Evolutionary conservation across 2,113 vertebrate species (phyloP).

Genomic region (Fregata magnificens): DNA sequence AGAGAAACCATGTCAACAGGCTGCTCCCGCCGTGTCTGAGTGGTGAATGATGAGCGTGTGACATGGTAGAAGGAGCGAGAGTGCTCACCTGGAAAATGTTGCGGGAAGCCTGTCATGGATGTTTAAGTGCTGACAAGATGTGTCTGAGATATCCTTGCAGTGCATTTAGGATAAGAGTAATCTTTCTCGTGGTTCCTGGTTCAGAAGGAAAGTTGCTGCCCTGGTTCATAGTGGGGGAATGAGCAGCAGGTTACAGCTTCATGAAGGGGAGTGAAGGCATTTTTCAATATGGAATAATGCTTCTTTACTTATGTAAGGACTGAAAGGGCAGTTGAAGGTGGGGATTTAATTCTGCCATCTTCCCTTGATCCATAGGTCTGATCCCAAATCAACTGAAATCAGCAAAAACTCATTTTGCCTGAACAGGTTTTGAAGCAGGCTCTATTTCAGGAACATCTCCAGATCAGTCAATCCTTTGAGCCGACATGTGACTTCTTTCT

Average conservation of each 20-base stretch:
- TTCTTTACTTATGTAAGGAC: neutral
- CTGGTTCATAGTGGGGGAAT: neutral
- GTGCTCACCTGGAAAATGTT: conserved; percentile 77
- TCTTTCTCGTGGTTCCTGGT: neutral
- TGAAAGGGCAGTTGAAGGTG: neutral
- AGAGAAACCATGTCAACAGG: conserved; percentile 72
- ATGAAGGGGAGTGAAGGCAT: neutral
- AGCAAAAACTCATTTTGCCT: neutral
- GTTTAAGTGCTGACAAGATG: conserved; percentile 68
- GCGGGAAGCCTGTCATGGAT: conserved; percentile 41
- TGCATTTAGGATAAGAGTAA: conserved; percentile 37
- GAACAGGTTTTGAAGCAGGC: neutral
- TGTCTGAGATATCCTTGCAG: conserved; percentile 36
- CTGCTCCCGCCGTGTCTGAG: conserved; percentile 22
- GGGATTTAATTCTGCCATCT: neutral
- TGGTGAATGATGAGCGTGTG: conserved; percentile 32
- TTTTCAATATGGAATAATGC: neutral
- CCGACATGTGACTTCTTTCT: neutral
- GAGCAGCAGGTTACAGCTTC: neutral
- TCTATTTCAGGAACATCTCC: neutral
- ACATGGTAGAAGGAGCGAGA: neutral
- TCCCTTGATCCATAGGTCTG: neutral
- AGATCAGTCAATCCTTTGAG: neutral
- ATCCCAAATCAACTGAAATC: neutral
- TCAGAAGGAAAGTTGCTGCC: neutral